Base-by-base conservation (phyloP, 2,113 vertebrate species). In the Aleadryas rufinucha region DNA sequence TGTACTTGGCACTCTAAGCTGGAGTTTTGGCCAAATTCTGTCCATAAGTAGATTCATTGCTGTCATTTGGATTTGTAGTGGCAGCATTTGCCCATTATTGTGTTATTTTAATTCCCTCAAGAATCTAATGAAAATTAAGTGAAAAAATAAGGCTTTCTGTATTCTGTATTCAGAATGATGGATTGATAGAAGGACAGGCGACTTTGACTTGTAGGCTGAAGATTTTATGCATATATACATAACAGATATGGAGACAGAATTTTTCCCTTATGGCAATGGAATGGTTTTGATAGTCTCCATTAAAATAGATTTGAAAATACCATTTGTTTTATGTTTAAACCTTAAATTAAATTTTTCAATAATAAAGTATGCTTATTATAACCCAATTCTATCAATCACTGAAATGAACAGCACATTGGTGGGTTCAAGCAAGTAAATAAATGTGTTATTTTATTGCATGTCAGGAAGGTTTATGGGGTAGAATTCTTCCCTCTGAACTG, bases 271-370 rank as follows among this genome's bases (percentile, higher is more conserved):
- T 95, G 94, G 94, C 94, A 87, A 82, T 94, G 93, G 95, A 96
- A 94, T 97, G 95, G 96, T 96, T 97, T 96, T 96, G 91, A 95
- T 97, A 96, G 93, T 95, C 91, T 92, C 95, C 94, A 94, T 97
- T 96, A 97, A 97, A 97, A 96, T 81, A 97, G 82, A 97, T 95
- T 95, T 95, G 87, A 95, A 97, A 97, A 96, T 96, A 96, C 95
- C 95, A 97, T 97, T 97, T 96, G 95, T 96, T 97, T 97, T 97
- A 95, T 96, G 96, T 96, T 97, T 97, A 97, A 97, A 96, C 90
- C 92, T 95, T 97, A 96, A 95, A 95, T 97, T 96, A 96, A 95
- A 93, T 96, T 96, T 96, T 97, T 96, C 96, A 96, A 94, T 96
- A 96, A 97, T 97, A 96, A 97, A 97, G 88, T 97, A 95, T 96